Base-by-base conservation (phyloP, 2,113 vertebrate genomes). In the Nycticebus coucang region DNA sequence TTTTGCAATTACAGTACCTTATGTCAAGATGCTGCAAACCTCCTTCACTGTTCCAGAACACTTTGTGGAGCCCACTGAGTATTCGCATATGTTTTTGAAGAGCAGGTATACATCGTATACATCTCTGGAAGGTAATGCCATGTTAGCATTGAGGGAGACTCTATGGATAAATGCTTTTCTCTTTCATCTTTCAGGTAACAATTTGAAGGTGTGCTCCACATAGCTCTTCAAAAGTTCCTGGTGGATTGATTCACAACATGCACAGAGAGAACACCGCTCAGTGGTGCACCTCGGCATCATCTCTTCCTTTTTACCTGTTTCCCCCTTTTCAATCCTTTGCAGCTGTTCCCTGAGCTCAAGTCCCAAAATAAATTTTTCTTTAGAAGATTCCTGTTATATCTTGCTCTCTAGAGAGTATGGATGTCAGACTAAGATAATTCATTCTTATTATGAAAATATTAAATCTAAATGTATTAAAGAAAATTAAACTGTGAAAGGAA, bases 381-480 rank as follows among this genome's bases (percentile, higher is more conserved):
- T 22, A 55, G 33, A 37, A 64, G 18, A 35, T 15, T 94, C n/a
- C 24, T 37, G 64, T 55, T 75, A 37, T 0, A 4, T 7, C 82
- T 17, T 66, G 33, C 7, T 93, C 53, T 45, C 1, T 66, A 59
- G 26, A 18, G 2, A 77, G 3, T 10, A 15, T 68, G 26, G 7
- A 60, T 89, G 14, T 82, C 35, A 89, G 59, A 10, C 2, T 66
- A 83, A 45, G 59, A 17, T 12, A 83, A 87, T 79, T 59, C 50
- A n/a, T 68, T 97, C 45, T 88, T 15, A 69, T 68, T 77, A 88
- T 37, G 19, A 95, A 89, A 95, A 53, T 75, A 28, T 22, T 78
- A 59, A 79, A 66, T 62, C 5, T 5, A 93, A 77, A 77, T 37
- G 2, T 30, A 85, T 77, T 93, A 37, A 77, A 75, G 7, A 87